Evolutionary conservation across 2,797 vertebrate genomes (phyloP).

Genomic region (Spheniscus humboldti): DNA sequence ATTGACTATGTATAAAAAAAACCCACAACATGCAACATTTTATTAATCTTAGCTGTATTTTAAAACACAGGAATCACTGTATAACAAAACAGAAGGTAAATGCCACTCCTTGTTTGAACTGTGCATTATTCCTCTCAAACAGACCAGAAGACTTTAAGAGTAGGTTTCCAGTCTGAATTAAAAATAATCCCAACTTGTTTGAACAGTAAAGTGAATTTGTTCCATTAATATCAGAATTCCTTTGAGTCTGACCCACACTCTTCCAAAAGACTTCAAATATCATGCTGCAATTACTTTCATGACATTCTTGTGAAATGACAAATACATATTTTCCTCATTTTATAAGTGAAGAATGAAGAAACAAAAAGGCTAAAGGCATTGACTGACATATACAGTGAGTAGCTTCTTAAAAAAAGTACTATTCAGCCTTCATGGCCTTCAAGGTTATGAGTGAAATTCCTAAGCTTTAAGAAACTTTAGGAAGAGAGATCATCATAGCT

Average conservation of each 20-base stretch:
- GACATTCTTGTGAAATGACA: not conserved
- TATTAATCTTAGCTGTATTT: not conserved
- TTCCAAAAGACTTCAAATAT: not conserved
- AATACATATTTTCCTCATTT: not conserved
- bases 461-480: not conserved
- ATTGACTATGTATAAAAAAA: not conserved
- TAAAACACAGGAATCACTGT: not conserved
- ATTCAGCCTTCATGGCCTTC: not conserved
- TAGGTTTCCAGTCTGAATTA: not conserved
- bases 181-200: not conserved
- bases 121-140: not conserved
- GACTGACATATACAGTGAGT: not conserved
- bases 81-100: not conserved
- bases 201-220: not conserved
- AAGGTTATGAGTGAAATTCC: not conserved
- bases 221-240: not conserved
- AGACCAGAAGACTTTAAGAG: not conserved
- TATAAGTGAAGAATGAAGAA: not conserved
- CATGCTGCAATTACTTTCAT: not conserved
- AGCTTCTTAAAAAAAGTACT: not conserved
- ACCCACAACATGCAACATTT: not conserved
- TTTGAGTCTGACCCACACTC: not conserved
- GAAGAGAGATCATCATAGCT: not conserved
- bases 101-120: not conserved
- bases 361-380: not conserved